These are phyloP conservation scores for Basileuterus tristriatus DNA, from an alignment of 2,797 vertebrate genomes.

Conservation along the genomic window DNA sequence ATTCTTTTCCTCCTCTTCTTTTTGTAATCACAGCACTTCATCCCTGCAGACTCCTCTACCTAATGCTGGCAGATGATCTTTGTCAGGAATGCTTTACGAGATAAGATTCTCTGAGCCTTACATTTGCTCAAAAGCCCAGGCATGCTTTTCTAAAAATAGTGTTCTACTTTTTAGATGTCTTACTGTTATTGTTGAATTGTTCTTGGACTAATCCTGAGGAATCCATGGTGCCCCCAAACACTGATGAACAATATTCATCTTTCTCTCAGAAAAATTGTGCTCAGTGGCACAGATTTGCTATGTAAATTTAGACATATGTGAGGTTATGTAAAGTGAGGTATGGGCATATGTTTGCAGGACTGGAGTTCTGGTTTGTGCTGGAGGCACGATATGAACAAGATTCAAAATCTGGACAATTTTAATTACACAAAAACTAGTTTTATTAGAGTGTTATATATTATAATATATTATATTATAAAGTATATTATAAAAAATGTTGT, in stretches of 20 bases:
- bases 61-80: conserved; percentile 10
- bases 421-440: neutral
- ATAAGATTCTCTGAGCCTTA: neutral
- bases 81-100: conserved; percentile 22
- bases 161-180: neutral
- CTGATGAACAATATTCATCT: neutral
- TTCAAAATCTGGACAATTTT: conserved; percentile 1
- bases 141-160: neutral
- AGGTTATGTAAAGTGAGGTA: conserved; percentile 36
- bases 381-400: neutral
- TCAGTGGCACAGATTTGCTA: neutral
- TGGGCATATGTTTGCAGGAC: conserved; percentile 34
- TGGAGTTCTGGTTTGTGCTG: conserved; percentile 8
- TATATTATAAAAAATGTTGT: neutral
- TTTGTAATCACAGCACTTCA: conserved; percentile 1
- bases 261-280: neutral
- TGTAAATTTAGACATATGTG: conserved; percentile 3
- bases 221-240: neutral
- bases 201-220: neutral
- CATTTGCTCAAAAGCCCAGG: neutral
- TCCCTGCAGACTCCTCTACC: neutral
- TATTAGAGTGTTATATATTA: neutral
- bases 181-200: neutral
- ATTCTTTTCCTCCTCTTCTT: neutral
- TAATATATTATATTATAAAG: too few relatives aligned